Evolutionary conservation across 2,113 vertebrate species (phyloP).

Genomic region (Zootoca vivipara): DNA sequence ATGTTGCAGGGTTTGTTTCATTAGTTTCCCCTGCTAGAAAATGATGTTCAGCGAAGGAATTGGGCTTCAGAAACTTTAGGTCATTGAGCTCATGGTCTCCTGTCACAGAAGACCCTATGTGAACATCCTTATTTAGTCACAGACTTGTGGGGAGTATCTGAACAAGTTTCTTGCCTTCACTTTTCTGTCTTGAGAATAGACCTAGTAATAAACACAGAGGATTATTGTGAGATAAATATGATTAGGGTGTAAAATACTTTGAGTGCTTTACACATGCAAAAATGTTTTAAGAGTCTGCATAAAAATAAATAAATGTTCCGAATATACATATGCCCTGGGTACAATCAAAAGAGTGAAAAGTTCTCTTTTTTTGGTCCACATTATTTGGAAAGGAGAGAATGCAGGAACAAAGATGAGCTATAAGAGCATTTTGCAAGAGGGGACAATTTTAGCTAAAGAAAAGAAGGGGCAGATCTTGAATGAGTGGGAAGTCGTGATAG

Average conservation of each 20-base stretch:
- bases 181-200: background rate
- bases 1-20: background rate
- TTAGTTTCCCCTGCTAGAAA: background rate
- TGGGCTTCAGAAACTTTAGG: background rate
- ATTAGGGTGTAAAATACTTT: background rate
- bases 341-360: background rate
- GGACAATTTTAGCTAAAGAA: background rate
- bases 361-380: background rate
- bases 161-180: background rate
- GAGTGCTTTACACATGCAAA: background rate
- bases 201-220: background rate
- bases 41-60: background rate
- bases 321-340: background rate
- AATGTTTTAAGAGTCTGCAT: background rate
- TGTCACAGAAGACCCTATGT: rapidly evolving
- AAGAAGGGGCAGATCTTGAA: background rate
- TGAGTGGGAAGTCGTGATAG: too few species aligned
- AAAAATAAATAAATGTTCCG: background rate
- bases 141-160: background rate
- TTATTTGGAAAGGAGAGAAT: background rate
- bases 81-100: constrained; percentile 22
- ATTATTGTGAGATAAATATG: background rate
- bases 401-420: background rate
- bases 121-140: background rate
- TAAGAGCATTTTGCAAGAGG: background rate